phyloP scores from a whole-genome alignment of 2,797 vertebrate genomes.

The Rousettus madagascariensis region DNA sequence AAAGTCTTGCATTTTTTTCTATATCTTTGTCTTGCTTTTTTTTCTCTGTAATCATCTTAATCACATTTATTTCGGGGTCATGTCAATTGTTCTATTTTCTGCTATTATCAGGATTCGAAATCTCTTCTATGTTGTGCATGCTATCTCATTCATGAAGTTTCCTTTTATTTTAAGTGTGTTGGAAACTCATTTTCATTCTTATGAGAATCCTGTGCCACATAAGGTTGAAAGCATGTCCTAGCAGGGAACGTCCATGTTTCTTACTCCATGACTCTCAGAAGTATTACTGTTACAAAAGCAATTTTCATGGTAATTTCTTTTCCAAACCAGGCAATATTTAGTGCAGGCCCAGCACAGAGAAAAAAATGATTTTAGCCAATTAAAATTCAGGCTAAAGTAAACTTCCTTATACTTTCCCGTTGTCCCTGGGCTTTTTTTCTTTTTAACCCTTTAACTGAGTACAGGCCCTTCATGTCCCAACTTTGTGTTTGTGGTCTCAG shows the following conservation, averaged over 20 bases:
- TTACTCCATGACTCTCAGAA: background rate
- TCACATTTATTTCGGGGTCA: constrained; percentile 11
- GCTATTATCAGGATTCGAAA: background rate
- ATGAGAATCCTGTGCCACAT: background rate
- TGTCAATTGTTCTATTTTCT: background rate
- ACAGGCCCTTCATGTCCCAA: background rate
- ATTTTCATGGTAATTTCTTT: constrained; percentile 52
- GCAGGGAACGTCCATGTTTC: background rate
- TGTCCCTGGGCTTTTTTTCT: background rate
- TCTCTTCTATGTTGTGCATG: background rate
- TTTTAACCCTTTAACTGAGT: background rate
- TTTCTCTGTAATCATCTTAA: background rate
- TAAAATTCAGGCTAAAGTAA: constrained; percentile 24
- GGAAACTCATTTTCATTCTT: constrained; percentile 41
- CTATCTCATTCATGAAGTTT: background rate
- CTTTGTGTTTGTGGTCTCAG: background rate
- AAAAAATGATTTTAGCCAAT: background rate
- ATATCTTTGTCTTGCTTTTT: background rate
- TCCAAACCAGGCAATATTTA: constrained; percentile 46
- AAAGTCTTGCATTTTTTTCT: background rate
- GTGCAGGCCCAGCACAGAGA: background rate
- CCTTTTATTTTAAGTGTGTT: constrained; percentile 27
- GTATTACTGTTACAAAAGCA: constrained; percentile 22
- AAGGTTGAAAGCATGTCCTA: constrained; percentile 31
- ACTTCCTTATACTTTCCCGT: constrained; percentile 24